These are phyloP conservation scores for Eumacrocentrus americanus DNA, from an alignment of 2,888 invertebrate genomes.

Conservation along the genomic window DNA sequence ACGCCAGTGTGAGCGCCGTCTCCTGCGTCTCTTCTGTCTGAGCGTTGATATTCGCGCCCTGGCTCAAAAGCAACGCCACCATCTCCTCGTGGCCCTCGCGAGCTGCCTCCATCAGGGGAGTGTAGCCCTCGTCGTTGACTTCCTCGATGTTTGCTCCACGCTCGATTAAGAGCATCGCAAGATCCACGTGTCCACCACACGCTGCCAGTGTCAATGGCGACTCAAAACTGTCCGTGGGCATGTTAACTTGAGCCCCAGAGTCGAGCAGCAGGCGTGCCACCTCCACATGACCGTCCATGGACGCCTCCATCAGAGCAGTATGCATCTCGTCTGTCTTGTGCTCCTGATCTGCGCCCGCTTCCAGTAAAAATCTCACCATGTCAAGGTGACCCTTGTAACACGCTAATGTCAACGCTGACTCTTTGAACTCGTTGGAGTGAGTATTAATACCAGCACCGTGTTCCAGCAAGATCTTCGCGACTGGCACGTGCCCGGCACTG, in stretches of 20 bases:
- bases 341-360: constrained; percentile 95
- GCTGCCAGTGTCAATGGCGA: constrained; percentile 97
- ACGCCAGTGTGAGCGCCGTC: constrained; percentile 91
- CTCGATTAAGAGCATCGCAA: constrained; percentile 94
- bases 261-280: constrained; percentile 93
- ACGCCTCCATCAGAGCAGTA: constrained; percentile 98
- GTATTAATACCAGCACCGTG: constrained; percentile 98
- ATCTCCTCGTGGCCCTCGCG: constrained; percentile 98
- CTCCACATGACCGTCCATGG: constrained; percentile 99
- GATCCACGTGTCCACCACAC: constrained; percentile 97
- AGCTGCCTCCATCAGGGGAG: constrained; percentile 98
- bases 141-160: constrained; percentile 98
- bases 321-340: constrained; percentile 99
- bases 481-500: constrained; percentile 91
- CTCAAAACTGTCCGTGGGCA: constrained; percentile 99
- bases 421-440: constrained; percentile 98
- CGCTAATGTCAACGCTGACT: constrained; percentile 93
- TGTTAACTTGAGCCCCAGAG: constrained; percentile 98
- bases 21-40: constrained; percentile 99
- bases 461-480: constrained; percentile 88
- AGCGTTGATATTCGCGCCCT: constrained; percentile 96
- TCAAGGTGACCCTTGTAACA: constrained; percentile 97
- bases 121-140: constrained; percentile 99
- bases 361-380: constrained; percentile 95
- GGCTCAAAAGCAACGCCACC: constrained; percentile 90